Evolutionary conservation across 2,797 vertebrate species (phyloP).

Genomic region (Micrastur ruficollis): DNA sequence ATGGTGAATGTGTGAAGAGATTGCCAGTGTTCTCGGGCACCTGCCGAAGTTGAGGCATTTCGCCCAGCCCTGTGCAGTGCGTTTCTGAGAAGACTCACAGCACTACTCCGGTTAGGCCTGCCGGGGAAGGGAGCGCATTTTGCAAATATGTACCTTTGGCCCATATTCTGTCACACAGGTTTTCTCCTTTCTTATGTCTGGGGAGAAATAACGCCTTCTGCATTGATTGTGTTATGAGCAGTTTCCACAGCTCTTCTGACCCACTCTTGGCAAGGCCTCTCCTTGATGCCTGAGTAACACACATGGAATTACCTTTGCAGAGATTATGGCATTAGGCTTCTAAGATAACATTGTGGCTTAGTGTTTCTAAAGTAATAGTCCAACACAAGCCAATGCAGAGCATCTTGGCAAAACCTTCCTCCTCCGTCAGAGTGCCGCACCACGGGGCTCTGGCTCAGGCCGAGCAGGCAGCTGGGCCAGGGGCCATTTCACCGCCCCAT

Average conservation of each 20-base stretch:
- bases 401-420: not conserved
- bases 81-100: not conserved
- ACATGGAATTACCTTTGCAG: rapidly evolving
- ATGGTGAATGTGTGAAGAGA: rapidly evolving
- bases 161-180: not conserved
- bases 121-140: not conserved
- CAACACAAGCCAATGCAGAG: not conserved
- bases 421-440: not conserved
- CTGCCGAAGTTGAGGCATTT: rapidly evolving
- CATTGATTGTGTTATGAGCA: not conserved
- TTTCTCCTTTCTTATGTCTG: not conserved
- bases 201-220: not conserved
- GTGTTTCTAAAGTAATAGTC: not conserved
- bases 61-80: rapidly evolving
- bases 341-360: not conserved
- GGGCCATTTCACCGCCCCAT: not conserved
- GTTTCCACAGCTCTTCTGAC: not conserved
- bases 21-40: not conserved
- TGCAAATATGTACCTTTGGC: not conserved
- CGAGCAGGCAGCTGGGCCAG: not conserved
- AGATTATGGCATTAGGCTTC: not conserved
- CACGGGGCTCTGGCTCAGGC: not conserved
- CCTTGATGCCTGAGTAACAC: not conserved
- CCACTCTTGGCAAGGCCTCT: not conserved
- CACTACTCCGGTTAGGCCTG: not conserved